Base-by-base conservation (phyloP, 2,113 vertebrate species). In the Etia nguti region DNA sequence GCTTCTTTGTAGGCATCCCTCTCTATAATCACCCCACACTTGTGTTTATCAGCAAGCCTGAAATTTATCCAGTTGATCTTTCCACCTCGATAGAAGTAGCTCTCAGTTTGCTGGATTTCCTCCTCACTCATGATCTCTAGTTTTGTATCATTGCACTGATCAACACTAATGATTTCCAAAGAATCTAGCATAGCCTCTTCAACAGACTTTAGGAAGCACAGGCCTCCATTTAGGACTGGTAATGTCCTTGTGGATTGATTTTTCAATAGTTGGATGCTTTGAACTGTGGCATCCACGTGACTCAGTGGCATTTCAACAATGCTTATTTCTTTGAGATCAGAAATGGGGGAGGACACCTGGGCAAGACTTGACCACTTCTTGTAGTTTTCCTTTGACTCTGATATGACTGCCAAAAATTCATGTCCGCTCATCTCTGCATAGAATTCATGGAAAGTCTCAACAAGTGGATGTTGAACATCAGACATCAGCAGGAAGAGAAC, bases 41-140 rank as follows among this genome's bases (percentile, higher is more conserved):
- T 50, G 0, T 84, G 88, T 60, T 88, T 93, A 1, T 97, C 96
- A 54, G 96, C 93, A 43, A 97, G 94, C 92, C 96, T 95, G 2
- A 97, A 92, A 46, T 97, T 96, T 86, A 96, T 94, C 96, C 96
- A 97, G 24, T n/a, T 93, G 0, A 97, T 95, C 89, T 96, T 97
- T 75, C 93, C 92, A 22, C 97, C 96, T 3, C 46, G 84, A 89
- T 97, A 97, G 86, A 97, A 97, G 13, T 94, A 84, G 4, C 83
- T 87, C 80, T 97, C 97, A 75, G 83, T 93, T 54, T 94, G 81
- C 88, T 94, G 20, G 36, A 94, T 93, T 90, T 96, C 3, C 48
- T 93, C 87, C 1, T 93, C 3, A 34, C 20, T 84, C 91, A 94
- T 88, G 77, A 26, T 2, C 1, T 97, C 88, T 29, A 89, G 2